phyloP scores from a whole-genome alignment of 2,888 invertebrate genomes.

The Melanargia galathea region DNA sequence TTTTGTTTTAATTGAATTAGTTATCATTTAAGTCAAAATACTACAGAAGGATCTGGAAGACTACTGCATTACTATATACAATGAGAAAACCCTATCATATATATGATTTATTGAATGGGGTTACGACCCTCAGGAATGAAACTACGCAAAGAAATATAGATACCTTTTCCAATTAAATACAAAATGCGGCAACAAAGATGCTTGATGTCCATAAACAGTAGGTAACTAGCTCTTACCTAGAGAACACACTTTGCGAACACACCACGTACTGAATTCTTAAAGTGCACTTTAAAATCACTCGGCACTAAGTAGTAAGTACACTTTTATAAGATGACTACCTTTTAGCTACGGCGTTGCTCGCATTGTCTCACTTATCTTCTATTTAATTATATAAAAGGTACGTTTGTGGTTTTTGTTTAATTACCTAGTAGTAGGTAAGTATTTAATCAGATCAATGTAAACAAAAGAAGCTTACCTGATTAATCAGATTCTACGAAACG shows the following conservation, averaged over 20 bases:
- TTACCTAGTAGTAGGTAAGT: not conserved
- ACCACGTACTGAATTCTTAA: slow-evolving; percentile 24
- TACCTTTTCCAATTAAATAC: not conserved
- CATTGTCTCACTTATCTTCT: not conserved
- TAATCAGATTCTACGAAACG: too few species aligned
- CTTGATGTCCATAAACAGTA: not conserved
- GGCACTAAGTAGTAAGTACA: slow-evolving; percentile 19
- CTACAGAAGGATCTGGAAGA: too few species aligned
- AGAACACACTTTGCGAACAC: slow-evolving; percentile 10
- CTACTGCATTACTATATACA: too few species aligned
- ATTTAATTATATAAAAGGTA: not conserved
- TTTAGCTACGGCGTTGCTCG: not conserved
- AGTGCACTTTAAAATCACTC: slow-evolving; percentile 26
- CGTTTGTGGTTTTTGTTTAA: not conserved
- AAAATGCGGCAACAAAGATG: not conserved
- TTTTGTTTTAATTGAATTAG: too few species aligned
- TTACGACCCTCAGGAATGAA: too few species aligned
- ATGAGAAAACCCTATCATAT: too few species aligned
- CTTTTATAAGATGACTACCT: slow-evolving; percentile 9
- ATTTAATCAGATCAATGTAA: too few species aligned
- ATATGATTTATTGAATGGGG: too few species aligned
- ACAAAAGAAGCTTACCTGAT: too few species aligned
- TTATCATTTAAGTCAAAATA: too few species aligned
- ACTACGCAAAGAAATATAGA: too few species aligned
- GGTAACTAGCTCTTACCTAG: slow-evolving; percentile 1